Base-by-base conservation (phyloP, 2,888 invertebrate species). In the Phlogophora meticulosa region DNA sequence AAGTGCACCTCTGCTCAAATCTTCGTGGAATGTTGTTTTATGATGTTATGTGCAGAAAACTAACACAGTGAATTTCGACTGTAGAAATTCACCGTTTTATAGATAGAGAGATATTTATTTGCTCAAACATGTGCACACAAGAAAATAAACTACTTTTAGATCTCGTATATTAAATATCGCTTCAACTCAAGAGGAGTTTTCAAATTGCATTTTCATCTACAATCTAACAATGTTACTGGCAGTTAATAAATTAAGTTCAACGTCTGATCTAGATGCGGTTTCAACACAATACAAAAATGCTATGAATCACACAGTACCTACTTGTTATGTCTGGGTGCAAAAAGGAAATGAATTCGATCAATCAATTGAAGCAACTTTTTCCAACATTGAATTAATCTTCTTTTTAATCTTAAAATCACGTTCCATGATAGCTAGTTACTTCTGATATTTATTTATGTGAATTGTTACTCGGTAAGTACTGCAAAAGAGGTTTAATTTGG, bases 331-430 rank as follows among this genome's bases (percentile, higher is more conserved):
- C 17, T 57, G 3, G 24, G 3, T 0, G 43, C 48, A 76, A 75
- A 72, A 72, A 55, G 48, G 4, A 55, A 76, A 60, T 64, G 4
- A 34, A 61, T 32, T 49, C 46, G 13, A 59, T 74, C 57, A 58
- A 65, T 72, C 64, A 58, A 55, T 45, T 34, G 49, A 46, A 53
- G 32, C 13, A 28, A 36, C 17, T 65, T 72, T 73, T 75, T 77
- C 38, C 38, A 32, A 43, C n/a, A 51, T 65, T 46, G 42, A 48
- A 60, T 70, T 34, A 40, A 63, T 61, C 17, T 58, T 46, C 15
- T 59, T 56, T 76, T 63, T 43, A 22, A 53, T 48, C 11, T 70
- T 32, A 58, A 57, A 61, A 61, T 74, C 56, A 73, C 40, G 10
- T 36, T 58, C 56, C 28, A 11, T 15, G 28, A 36, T 28, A n/a